phyloP scores from a whole-genome alignment of 1,140 invertebrate genomes.

The Mizuhopecten yessoensis region DNA sequence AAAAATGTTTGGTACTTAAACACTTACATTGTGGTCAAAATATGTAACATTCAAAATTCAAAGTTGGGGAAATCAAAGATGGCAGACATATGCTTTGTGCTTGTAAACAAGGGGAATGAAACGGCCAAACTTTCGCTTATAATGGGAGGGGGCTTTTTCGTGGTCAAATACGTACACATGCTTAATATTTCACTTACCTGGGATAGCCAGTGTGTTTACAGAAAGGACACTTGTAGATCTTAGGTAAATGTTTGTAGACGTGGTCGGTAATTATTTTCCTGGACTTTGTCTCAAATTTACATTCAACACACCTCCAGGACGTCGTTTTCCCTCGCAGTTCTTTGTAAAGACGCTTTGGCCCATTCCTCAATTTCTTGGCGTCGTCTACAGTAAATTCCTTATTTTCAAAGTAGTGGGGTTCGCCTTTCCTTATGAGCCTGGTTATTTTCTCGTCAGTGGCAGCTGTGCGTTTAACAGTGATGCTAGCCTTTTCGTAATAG shows the following conservation, averaged over 20 bases:
- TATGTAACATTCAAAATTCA: no score
- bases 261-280: neutral
- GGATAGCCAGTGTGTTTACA: neutral
- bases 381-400: neutral
- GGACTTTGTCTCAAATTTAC: neutral
- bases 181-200: neutral
- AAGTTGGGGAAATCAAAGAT: no score
- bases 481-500: neutral
- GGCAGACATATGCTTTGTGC: no score
- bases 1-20: no score
- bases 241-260: neutral
- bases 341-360: neutral
- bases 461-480: neutral
- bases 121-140: no score
- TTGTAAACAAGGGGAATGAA: no score
- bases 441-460: neutral
- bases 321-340: neutral
- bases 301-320: neutral
- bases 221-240: constrained; percentile 26
- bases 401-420: neutral
- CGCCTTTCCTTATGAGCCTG: neutral
- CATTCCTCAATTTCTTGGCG: neutral
- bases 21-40: no score
- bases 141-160: no score
- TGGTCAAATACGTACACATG: no score